Percentiles rank a stretch among this genome's conserved stretches.
These are phyloP conservation scores for Mesorhabditis spiculigera DNA, from an alignment of 2,888 invertebrate species.

Conservation along the genomic window DNA sequence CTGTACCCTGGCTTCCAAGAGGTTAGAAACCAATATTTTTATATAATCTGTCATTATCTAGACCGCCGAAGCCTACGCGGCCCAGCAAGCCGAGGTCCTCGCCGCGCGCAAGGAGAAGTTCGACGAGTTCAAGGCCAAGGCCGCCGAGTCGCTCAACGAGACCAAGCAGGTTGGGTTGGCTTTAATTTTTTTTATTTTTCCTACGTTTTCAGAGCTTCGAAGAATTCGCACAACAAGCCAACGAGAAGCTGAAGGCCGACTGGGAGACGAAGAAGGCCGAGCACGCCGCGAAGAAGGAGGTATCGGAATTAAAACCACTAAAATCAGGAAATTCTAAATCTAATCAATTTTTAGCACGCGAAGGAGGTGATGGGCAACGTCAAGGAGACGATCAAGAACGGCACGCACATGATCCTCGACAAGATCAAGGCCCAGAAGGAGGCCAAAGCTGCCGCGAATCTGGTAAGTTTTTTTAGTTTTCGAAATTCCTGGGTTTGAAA, in stretches of 20 bases:
- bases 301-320: neutral
- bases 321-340: too few relatives aligned
- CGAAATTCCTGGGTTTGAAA: too few relatives aligned
- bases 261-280: neutral
- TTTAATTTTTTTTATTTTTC: neutral
- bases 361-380: neutral
- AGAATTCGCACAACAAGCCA: neutral
- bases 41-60: slow-evolving; percentile 1
- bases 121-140: neutral
- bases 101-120: neutral
- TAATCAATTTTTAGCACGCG: neutral
- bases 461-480: neutral
- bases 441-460: neutral
- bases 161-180: neutral
- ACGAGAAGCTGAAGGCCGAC: neutral
- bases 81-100: neutral
- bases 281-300: neutral
- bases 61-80: neutral
- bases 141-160: neutral
- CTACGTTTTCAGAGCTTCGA: neutral
- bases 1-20: neutral
- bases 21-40: neutral
- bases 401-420: neutral
- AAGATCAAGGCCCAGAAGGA: neutral
- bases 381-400: neutral